Evolutionary conservation across 2,113 vertebrate species (phyloP).

Genomic region (Cynocephalus volans): DNA sequence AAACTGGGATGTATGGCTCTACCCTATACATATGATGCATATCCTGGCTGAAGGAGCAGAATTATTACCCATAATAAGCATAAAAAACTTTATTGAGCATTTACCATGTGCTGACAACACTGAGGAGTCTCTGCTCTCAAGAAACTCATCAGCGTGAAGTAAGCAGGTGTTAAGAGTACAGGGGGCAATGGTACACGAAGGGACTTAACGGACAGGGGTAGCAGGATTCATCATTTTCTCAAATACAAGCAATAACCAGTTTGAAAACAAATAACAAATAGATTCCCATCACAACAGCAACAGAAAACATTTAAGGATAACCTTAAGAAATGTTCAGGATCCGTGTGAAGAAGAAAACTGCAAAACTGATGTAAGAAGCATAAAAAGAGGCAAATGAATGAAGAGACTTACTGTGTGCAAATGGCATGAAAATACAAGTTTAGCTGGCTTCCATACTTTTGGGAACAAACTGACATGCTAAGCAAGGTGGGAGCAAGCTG

Average conservation of each 20-base stretch:
- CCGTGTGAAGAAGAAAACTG: neutral
- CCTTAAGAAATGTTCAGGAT: neutral
- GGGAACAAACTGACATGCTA: neutral
- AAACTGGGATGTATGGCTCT: neutral
- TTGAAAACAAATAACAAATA: neutral
- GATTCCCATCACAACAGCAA: neutral
- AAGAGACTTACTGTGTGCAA: neutral
- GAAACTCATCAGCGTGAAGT: neutral
- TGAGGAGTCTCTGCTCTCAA: neutral
- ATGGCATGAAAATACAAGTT: neutral
- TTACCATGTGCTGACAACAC: constrained; percentile 29
- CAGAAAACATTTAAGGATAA: neutral
- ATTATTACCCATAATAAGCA: constrained; percentile 28
- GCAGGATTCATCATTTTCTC: constrained; percentile 35
- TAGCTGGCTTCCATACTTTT: neutral
- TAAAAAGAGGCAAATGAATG: constrained; percentile 13
- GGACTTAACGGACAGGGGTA: neutral
- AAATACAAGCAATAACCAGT: constrained; percentile 24
- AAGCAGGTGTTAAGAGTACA: neutral
- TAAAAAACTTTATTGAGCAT: neutral
- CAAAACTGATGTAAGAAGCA: neutral
- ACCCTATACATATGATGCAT: neutral
- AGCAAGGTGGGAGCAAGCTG: neutral
- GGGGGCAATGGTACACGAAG: neutral
- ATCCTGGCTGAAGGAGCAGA: neutral